Evolutionary conservation across 2,888 invertebrate genomes (phyloP).

Genomic region (Altica lythri): DNA sequence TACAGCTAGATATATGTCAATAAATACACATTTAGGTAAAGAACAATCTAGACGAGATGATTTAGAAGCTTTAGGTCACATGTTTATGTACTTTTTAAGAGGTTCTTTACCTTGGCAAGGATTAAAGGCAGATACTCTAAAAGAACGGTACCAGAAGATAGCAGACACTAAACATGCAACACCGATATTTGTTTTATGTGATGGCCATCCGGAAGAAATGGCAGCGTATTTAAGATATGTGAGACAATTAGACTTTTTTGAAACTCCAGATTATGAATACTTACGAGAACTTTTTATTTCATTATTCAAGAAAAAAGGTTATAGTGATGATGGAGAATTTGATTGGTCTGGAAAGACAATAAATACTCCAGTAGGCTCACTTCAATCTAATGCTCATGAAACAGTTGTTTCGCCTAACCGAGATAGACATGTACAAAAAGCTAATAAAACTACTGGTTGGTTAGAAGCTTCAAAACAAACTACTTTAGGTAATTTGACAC

Average conservation of each 20-base stretch:
- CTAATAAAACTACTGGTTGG: conserved; percentile 77
- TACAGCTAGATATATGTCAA: conserved; percentile 98
- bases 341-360: conserved; percentile 89
- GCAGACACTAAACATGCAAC: conserved; percentile 99
- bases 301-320: conserved; percentile 85
- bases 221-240: conserved; percentile 98
- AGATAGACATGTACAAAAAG: conserved; percentile 79
- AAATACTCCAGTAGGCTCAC: conserved; percentile 89
- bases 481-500: conserved; percentile 83
- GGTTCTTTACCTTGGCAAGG: conserved; percentile 99
- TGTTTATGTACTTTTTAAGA: conserved; percentile 99
- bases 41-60: conserved; percentile 99
- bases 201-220: conserved; percentile 93
- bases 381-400: conserved; percentile 91
- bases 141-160: conserved; percentile 99
- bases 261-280: conserved; percentile 99
- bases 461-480: conserved; percentile 85
- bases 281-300: conserved; percentile 93
- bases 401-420: conserved; percentile 88
- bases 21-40: conserved; percentile 99
- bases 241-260: conserved; percentile 96
- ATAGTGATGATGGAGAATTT: conserved; percentile 88
- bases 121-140: conserved; percentile 97
- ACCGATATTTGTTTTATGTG: conserved; percentile 91
- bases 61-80: conserved; percentile 97